Evolutionary conservation across 2,888 invertebrate species (phyloP).

Genomic region (Hirtodrosophila alboralis): DNA sequence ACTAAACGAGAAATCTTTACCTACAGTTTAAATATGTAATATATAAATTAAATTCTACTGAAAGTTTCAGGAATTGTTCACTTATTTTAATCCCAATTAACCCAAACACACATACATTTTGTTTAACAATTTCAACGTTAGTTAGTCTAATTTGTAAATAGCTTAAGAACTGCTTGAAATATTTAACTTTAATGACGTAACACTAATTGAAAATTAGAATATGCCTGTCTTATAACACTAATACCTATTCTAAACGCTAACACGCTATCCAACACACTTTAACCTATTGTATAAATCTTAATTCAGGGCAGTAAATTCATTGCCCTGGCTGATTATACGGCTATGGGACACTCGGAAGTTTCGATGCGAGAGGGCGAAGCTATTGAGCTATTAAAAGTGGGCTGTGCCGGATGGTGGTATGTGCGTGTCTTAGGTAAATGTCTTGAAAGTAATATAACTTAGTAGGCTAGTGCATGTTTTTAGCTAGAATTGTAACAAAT

Average conservation of each 20-base stretch:
- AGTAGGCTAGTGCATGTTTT: conserved; percentile 23
- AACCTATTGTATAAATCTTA: conserved; percentile 42
- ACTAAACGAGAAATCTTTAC: no score
- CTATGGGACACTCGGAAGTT: conserved; percentile 95
- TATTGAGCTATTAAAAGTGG: conserved; percentile 95
- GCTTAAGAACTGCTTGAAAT: conserved; percentile 19
- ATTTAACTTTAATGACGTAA: conserved; percentile 10
- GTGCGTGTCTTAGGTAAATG: conserved; percentile 90
- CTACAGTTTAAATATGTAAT: no score
- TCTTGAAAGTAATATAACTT: neutral
- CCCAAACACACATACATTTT: neutral
- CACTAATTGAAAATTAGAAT: conserved; percentile 1
- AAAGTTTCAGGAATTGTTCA: no score
- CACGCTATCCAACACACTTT: conserved; percentile 22
- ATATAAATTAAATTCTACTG: no score
- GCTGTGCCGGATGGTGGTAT: conserved; percentile 99
- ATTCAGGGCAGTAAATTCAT: conserved; percentile 91
- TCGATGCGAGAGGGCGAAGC: conserved; percentile 95
- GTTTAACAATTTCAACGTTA: neutral
- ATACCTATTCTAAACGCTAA: conserved; percentile 14
- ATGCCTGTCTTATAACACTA: conserved; percentile 82
- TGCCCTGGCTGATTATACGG: conserved; percentile 96
- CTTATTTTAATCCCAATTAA: neutral
- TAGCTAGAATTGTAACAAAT: neutral
- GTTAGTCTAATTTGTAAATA: conserved; percentile 2